These are phyloP conservation scores for Ariolimax columbianus DNA, from an alignment of 2,888 invertebrate genomes.

Conservation along the genomic window DNA sequence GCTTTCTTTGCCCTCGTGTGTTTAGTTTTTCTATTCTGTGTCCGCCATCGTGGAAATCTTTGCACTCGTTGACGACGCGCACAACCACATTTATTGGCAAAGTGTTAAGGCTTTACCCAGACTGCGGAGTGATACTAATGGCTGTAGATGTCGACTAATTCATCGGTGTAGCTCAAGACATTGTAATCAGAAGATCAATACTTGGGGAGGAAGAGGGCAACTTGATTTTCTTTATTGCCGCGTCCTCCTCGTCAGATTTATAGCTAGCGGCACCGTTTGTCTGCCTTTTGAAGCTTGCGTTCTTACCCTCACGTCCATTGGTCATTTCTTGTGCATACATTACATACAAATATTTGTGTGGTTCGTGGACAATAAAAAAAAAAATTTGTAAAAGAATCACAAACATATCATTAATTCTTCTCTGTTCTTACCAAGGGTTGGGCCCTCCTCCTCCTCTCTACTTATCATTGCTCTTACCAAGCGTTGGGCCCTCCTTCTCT, in stretches of 20 bases:
- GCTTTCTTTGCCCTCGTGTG: no score
- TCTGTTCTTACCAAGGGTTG: no score
- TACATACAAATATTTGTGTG: not conserved
- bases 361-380: no score
- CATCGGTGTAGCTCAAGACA: conserved; percentile 20
- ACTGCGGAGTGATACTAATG: conserved; percentile 27
- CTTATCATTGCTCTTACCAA: no score
- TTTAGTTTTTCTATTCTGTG: no score
- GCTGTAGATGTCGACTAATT: conserved; percentile 24
- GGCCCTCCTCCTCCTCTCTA: no score
- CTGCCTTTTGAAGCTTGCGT: conserved; percentile 6
- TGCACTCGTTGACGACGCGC: conserved; percentile 16
- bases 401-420: no score
- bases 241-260: not conserved
- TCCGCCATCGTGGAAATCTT: not conserved
- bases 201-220: not conserved
- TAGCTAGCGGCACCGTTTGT: not conserved
- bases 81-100: not conserved
- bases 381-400: no score
- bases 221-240: conserved; percentile 11
- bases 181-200: conserved; percentile 28
- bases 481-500: no score
- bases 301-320: not conserved
- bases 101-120: conserved; percentile 9
- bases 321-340: not conserved